Evolutionary conservation across 1,140 invertebrate genomes (phyloP), one percentile per base, ranked within the genome.

Genomic region (Cydia amplana): DNA sequence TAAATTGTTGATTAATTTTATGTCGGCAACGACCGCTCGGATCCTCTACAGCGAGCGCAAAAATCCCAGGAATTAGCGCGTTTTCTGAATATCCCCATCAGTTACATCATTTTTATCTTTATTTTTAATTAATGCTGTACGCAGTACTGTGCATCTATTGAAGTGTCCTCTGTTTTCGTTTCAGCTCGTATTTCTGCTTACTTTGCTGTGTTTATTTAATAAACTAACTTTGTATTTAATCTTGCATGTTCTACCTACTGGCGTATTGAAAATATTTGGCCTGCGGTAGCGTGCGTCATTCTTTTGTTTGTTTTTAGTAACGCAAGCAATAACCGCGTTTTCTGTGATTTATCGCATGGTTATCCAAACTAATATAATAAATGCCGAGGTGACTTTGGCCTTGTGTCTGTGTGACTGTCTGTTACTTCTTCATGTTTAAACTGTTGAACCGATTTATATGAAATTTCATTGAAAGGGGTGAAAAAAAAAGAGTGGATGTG

Each of bases 1-100:
- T 20, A 36, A 70, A 70, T 40, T 70, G 43, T 36, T 70, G 65
- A 70, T 70, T 70, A 70, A 70, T 43, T 70, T 70, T 36, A 18
- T 36, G 65, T 70, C 28, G 65, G 65, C 65, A 40, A 4, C 65
- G n/a, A 18, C 65, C 28, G 32, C 28, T 16, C 16, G 65, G 32
- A 70, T 70, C 36, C 32, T 70, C 36, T 43, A 10, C 14, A 18
- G 36, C 5, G 20, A 20, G 36, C 36, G 28, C 18, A 70, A 40
- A 70, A 70, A 36, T 28, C n/a, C 65, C 36, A 70, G 32, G 28
- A 36, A 36, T 70, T 70, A 40, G 32, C 18, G 28, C 12, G 20
- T n/a, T 70, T 40, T 40, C 32, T 36, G 32, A 18, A 40, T 43
- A 18, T 36, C 63, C 5, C 63, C 63, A 40, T 7, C 65, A 18